Base-by-base conservation (phyloP, 2,888 invertebrate species). In the Pomacea canaliculata region DNA sequence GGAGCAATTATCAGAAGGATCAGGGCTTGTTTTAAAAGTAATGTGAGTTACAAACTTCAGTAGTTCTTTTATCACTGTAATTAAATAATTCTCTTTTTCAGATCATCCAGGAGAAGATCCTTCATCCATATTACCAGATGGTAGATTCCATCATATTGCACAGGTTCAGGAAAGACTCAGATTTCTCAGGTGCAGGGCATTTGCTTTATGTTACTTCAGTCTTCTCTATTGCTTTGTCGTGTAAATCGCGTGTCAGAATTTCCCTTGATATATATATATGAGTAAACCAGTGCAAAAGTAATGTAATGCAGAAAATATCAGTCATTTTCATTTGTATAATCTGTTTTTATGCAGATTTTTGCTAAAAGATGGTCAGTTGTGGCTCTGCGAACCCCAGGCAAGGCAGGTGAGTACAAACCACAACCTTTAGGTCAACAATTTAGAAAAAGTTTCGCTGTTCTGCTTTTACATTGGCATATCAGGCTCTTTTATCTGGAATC, bases 371-470 rank as follows among this genome's bases (percentile, higher is more conserved):
- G 98, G 98, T 48, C 97, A 97, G 91, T 91, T 98, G 78, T 98
- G 97, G 97, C 93, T 98, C 82, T 97, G 97, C 91, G 96, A 97
- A 68, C 97, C 97, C 90, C 98, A 98, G 93, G 98, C 98, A 12
- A 96, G 97, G 91, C 90, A 90, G 86, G 89, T 88, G 76, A 69
- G 69, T 65, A 69, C 8, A 56, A 12, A 5, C 19, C 9, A 19
- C 56, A 18, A 48, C 46, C 18, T 37, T 37, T 37, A 9, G 56
- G 18, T 19, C 19, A 19, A 10, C 51, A 70, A 4, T 56, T 56
- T 56, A 2, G 8, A 10, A 13, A 10, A 13, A 56, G 8, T 56
- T 4, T 16, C 8, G 51, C 16, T 7, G 8, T 10, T 13, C 16
- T 56, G 1, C 51, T 56, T 56, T 56, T 56, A 10, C 51, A 56